These are phyloP conservation scores for Oncorhynchus tshawytscha DNA, from an alignment of 2,113 vertebrate species.

Conservation along the genomic window DNA sequence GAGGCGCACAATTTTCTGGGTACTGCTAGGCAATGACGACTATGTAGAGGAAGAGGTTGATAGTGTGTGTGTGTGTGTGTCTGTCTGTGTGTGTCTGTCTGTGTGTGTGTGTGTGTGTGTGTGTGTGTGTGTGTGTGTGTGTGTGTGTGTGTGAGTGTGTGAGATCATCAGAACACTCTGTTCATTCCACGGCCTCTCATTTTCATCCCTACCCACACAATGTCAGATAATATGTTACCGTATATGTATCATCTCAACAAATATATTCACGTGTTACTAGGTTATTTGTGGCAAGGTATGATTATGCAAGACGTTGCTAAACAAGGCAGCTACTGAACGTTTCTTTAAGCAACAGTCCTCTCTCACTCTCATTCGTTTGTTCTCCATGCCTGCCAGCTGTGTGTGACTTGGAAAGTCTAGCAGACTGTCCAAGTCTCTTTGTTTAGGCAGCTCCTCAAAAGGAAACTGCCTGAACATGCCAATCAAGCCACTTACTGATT, in stretches of 20 bases:
- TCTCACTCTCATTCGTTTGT: no score
- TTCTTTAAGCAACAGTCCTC: not conserved
- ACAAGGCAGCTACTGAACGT: not conserved
- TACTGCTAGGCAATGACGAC: constrained; percentile 5
- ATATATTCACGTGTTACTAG: no score
- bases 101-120: not conserved
- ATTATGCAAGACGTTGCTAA: not conserved
- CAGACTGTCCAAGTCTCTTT: constrained; percentile 46
- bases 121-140: no score
- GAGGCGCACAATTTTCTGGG: constrained; percentile 42
- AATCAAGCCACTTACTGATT: constrained; percentile 38
- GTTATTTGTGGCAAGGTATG: not conserved
- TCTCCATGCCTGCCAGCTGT: not conserved
- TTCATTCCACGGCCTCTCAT: not conserved
- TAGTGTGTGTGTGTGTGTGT: not conserved
- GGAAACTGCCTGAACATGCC: constrained; percentile 34
- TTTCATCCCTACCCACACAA: not conserved
- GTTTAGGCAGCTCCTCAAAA: constrained; percentile 41
- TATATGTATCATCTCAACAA: no score
- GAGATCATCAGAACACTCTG: not conserved
- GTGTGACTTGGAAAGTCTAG: constrained; percentile 12
- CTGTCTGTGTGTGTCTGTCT: not conserved
- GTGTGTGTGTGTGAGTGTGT: not conserved
- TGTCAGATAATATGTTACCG: no score
- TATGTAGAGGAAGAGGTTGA: not conserved